These are phyloP conservation scores for Eupithecia tripunctaria DNA, from an alignment of 2,888 invertebrate species.

Conservation along the genomic window DNA sequence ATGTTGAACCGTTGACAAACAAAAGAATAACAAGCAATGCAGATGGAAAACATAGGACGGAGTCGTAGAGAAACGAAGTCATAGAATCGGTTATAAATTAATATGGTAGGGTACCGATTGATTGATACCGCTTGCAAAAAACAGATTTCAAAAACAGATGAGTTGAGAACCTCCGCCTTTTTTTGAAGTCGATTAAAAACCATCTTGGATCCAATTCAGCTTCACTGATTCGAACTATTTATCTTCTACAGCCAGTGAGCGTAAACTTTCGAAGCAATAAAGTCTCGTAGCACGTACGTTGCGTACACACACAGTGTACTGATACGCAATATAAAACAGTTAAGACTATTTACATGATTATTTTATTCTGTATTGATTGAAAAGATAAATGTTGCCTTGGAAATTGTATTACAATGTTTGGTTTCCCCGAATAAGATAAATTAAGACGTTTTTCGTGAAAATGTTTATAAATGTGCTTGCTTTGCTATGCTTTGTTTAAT, in stretches of 20 bases:
- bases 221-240: neutral
- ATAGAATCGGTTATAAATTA: too few relatives aligned
- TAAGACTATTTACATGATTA: constrained; percentile 23
- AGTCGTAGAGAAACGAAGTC: too few relatives aligned
- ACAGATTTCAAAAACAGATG: too few relatives aligned
- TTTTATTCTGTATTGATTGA: constrained; percentile 15
- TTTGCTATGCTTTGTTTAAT: neutral
- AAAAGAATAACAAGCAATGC: too few relatives aligned
- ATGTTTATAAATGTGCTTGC: neutral
- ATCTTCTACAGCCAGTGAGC: neutral
- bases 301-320: constrained; percentile 1
- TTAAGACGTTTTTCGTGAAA: neutral
- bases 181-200: too few relatives aligned
- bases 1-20: too few relatives aligned
- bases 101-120: too few relatives aligned
- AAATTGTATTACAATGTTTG: constrained; percentile 2
- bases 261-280: constrained; percentile 4
- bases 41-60: too few relatives aligned
- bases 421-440: neutral
- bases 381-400: constrained; percentile 11
- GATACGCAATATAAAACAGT: constrained; percentile 8
- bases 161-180: too few relatives aligned
- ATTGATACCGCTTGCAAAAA: too few relatives aligned
- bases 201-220: too few relatives aligned
- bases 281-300: neutral